Base-by-base conservation (phyloP, 2,797 vertebrate species). In the Falco novaeseelandiae region DNA sequence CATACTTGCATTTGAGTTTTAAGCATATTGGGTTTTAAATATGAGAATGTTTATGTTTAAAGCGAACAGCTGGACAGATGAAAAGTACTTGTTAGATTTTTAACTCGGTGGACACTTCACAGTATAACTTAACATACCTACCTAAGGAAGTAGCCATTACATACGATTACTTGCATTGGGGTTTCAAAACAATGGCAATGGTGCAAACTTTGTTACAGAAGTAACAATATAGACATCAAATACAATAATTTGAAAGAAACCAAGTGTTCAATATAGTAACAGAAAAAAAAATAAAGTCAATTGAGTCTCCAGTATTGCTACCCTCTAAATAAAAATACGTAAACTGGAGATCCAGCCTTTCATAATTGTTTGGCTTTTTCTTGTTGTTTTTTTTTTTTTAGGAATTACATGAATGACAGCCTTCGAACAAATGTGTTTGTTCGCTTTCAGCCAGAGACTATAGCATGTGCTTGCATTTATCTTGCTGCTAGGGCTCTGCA, bases 371-470 rank as follows among this genome's bases (percentile, higher is more conserved):
- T 36, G 36, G 36, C 89, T 86, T 19, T 52, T 21, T 13, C 12
- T 40, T 32, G 36, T 73, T 46, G 36, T 62, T 30, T 27, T 97
- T 96, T 95, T 98, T 98, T 79, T 93, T 94, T 98, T 93, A 99
- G 99, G 99, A 99, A 99, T 98, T 99, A 99, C 97, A 99, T 99
- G 99, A 99, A 99, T 23, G 99, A 99, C 97, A 99, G 98, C 95
- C 98, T 99, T 93, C 98, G 99, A 97, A 99, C 99, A 25, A 99
- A 99, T n/a, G 99, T 99, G 90, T 99, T 99, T 95, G 99, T 99
- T 97, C 98, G 99, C 96, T 99, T 99, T 97, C 99, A 99, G 98
- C 99, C 99, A 9, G 99, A 99, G 98, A 99, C 99, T 3, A 99
- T 99, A 67, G 99, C 99, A 5, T 99, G 99, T 97, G 99, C 99